Conservation (phyloP, 2,888 invertebrate species). For the Aethes cnicana region DNA sequence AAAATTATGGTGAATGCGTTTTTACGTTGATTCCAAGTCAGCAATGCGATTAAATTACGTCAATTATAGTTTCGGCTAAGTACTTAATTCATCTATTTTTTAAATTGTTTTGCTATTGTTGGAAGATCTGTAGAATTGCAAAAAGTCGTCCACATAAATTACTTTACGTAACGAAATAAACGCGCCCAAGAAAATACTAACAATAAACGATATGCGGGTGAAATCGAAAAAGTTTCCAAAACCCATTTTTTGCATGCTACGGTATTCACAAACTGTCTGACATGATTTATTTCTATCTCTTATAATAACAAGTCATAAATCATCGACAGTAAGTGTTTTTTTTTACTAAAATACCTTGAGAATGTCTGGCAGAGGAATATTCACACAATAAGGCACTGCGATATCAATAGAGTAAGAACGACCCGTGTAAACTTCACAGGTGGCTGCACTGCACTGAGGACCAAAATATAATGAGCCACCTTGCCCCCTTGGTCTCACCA, state of each 20-base stretch:
- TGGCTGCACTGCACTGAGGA: slow-evolving; percentile 67
- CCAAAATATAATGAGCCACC: slow-evolving; percentile 44
- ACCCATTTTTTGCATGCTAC: slow-evolving; percentile 14
- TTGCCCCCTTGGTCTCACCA: slow-evolving; percentile 44
- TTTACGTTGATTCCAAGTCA: slow-evolving; percentile 35
- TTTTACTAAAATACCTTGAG: slow-evolving; percentile 18
- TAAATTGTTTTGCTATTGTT: no score
- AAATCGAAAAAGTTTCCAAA: neutral
- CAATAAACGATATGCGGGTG: no score
- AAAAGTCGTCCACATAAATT: no score
- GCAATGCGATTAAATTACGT: no score
- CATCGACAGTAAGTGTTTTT: slow-evolving; percentile 20
- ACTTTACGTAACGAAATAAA: no score
- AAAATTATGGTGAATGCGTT: slow-evolving; percentile 45
- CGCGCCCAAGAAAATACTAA: no score
- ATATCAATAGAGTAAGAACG: slow-evolving; percentile 48
- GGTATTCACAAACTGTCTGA: slow-evolving; percentile 25
- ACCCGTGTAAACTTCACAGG: slow-evolving; percentile 67
- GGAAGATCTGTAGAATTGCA: no score
- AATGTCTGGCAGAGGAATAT: slow-evolving; percentile 47
- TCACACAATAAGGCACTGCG: slow-evolving; percentile 58
- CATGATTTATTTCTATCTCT: slow-evolving; percentile 32
- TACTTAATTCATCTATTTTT: no score
- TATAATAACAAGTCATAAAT: slow-evolving; percentile 37
- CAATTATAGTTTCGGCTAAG: no score